A percentile compares a stretch with the other conserved stretches of the same genome.
Evolutionary conservation across 2,888 invertebrate species (phyloP).

Genomic region (Catocala nupta): DNA sequence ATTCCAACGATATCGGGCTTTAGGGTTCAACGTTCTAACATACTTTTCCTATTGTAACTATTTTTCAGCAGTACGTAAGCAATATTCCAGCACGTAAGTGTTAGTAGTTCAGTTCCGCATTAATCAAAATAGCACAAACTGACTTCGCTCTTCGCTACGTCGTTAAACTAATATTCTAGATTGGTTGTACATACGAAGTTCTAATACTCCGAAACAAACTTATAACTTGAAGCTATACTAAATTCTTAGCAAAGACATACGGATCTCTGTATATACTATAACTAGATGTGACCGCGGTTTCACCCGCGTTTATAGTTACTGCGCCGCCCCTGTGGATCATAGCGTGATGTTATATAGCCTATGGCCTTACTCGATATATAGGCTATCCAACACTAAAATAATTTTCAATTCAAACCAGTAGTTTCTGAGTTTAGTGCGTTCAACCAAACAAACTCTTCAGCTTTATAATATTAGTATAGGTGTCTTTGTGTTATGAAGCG

Average conservation of each 20-base stretch:
- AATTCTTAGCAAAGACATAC: background rate
- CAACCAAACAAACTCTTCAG: too few species aligned
- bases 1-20: slow-evolving; percentile 25
- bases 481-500: slow-evolving; percentile 1
- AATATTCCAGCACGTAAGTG: too few species aligned
- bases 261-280: slow-evolving; percentile 20
- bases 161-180: slow-evolving; percentile 19
- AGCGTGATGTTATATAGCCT: too few species aligned
- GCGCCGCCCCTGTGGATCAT: too few species aligned
- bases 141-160: slow-evolving; percentile 6
- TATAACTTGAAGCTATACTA: slow-evolving; percentile 5
- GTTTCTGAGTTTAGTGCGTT: too few species aligned
- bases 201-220: slow-evolving; percentile 29
- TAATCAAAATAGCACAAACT: slow-evolving; percentile 20
- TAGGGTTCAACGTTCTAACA: slow-evolving; percentile 9
- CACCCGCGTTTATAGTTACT: too few species aligned
- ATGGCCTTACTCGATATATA: too few species aligned
- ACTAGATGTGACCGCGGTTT: too few species aligned
- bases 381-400: too few species aligned
- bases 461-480: too few species aligned
- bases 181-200: slow-evolving; percentile 22
- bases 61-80: background rate
- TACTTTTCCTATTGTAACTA: slow-evolving; percentile 1
- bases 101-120: background rate
- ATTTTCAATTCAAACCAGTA: too few species aligned